These are phyloP conservation scores for Gambusia yucatana DNA, from an alignment of 2,797 vertebrate genomes.

Conservation along the genomic window DNA sequence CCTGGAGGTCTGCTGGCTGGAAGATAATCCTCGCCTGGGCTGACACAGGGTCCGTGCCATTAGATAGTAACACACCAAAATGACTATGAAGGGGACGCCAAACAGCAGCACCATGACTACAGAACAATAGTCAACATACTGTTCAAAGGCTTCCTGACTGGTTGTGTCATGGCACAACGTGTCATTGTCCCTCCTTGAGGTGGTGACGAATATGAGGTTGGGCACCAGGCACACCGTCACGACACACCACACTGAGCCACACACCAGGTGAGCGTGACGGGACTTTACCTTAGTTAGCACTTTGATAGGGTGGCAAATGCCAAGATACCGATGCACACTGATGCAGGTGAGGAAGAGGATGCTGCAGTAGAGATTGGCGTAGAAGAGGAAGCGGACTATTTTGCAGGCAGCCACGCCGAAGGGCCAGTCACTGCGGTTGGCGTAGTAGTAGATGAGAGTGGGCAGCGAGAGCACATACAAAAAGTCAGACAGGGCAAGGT, in stretches of 20 bases:
- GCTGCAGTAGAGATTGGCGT: conserved; percentile 95
- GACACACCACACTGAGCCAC: conserved; percentile 81
- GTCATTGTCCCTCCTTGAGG: conserved; percentile 81
- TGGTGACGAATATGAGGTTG: conserved; percentile 92
- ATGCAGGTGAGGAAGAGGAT: conserved; percentile 96
- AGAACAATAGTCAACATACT: conserved; percentile 90
- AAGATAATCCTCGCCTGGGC: conserved; percentile 72
- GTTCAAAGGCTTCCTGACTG: conserved; percentile 81
- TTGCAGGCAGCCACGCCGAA: conserved; percentile 89
- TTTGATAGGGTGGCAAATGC: conserved; percentile 92
- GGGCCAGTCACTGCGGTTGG: conserved; percentile 91
- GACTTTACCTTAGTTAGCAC: conserved; percentile 81
- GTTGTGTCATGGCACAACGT: conserved; percentile 95
- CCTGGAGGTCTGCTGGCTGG: conserved; percentile 39
- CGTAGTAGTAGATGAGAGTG: conserved; percentile 93
- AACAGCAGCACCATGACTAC: conserved; percentile 90
- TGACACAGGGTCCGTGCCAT: conserved; percentile 86
- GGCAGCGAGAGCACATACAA: conserved; percentile 93
- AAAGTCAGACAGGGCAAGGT: conserved; percentile 90
- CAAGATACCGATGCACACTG: conserved; percentile 91
- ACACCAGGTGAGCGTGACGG: conserved; percentile 84
- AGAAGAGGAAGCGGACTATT: conserved; percentile 90
- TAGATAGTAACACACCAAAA: conserved; percentile 88
- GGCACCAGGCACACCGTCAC: conserved; percentile 88
- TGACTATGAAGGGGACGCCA: conserved; percentile 87